Percentiles rank a stretch among this genome's conserved stretches.
phyloP scores from a whole-genome alignment of 2,113 vertebrate species.

The Brachionichthys hirsutus region DNA sequence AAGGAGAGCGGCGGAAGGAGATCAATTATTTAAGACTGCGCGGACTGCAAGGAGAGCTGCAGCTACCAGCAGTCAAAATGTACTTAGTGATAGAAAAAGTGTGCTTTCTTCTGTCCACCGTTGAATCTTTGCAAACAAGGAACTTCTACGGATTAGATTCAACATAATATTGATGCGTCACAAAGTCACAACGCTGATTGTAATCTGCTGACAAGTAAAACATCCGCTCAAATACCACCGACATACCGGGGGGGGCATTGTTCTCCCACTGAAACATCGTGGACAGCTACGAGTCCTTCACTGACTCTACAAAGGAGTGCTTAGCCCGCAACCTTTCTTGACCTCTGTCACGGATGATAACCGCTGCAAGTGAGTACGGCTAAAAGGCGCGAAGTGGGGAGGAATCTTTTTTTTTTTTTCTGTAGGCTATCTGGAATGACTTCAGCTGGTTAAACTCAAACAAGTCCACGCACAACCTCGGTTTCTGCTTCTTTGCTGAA shows the following conservation, averaged over 20 bases:
- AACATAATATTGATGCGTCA: too few species aligned
- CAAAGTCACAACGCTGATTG: constrained; percentile 30
- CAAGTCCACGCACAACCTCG: too few species aligned
- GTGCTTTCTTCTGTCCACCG: constrained; percentile 5
- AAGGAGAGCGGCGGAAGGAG: constrained; percentile 43
- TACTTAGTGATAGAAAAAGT: constrained; percentile 23
- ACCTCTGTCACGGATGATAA: constrained; percentile 71
- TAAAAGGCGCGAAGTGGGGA: constrained; percentile 41
- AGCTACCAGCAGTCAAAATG: constrained; percentile 31
- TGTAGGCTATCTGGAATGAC: constrained; percentile 22
- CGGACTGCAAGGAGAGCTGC: constrained; percentile 48
- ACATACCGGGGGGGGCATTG: constrained; percentile 26
- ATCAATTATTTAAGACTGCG: constrained; percentile 69
- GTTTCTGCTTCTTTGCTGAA: constrained; percentile 21
- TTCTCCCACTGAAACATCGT: constrained; percentile 44
- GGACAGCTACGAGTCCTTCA: constrained; percentile 64
- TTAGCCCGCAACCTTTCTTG: constrained; percentile 64
- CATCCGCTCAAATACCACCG: constrained; percentile 29
- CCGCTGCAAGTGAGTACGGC: constrained; percentile 58
- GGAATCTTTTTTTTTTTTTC: constrained; percentile 22
- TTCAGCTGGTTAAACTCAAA: constrained; percentile 12
- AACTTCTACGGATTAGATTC: background rate
- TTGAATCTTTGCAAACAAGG: constrained; percentile 18
- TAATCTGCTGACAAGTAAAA: constrained; percentile 25
- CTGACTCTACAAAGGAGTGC: constrained; percentile 68